Base-by-base conservation (phyloP, 2,888 invertebrate genomes). In the Xanthorhoe designata region DNA sequence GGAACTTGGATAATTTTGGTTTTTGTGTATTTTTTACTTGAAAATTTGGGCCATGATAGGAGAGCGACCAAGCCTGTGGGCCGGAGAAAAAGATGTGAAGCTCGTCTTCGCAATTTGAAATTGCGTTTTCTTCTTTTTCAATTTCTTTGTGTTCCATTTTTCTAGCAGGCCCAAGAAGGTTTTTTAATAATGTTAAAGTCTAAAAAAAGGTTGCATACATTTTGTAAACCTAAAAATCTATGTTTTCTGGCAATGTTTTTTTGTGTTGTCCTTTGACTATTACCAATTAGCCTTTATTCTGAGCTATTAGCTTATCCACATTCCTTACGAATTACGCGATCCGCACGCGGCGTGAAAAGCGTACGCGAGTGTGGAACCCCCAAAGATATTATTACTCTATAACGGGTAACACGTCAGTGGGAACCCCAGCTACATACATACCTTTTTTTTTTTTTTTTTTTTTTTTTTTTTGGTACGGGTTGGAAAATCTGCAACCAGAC, bases 1-100 rank as follows among this genome's bases (percentile, higher is more conserved):
- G 63, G 47, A 66, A 81, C 78, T 81, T 80, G 78, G 63, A 74
- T 17, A 83, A 78, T 84, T 86, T 79, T 69, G 66, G 47, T 8
- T 50, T 62, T 64, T 72, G 74, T 68, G 67, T 72, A 71, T 35
- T 60, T 81, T 74, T 85, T 76, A 89, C 86, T 89, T 87, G 81
- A 84, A 85, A 87, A 82, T 87, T 90, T 87, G 59, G 76, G 85
- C 87, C 90, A 91, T 90, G 83, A 80, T 84, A 84, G 78, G 56
- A 67, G 73, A 73, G 75, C 66, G 79, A 75, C 75, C 69, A 73
- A 78, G 72, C 75, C 75, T 81, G 82, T 78, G 55, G 75, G 75
- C 67, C 69, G 69, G 80, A 82, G 84, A 83, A 84, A 84, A 82
- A 76, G 81, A 71, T 78, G 75, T 65, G 68, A 70, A 13, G 72